These are phyloP conservation scores for Taeniopygia guttata DNA, from an alignment of 2,797 vertebrate species.

Conservation along the genomic window DNA sequence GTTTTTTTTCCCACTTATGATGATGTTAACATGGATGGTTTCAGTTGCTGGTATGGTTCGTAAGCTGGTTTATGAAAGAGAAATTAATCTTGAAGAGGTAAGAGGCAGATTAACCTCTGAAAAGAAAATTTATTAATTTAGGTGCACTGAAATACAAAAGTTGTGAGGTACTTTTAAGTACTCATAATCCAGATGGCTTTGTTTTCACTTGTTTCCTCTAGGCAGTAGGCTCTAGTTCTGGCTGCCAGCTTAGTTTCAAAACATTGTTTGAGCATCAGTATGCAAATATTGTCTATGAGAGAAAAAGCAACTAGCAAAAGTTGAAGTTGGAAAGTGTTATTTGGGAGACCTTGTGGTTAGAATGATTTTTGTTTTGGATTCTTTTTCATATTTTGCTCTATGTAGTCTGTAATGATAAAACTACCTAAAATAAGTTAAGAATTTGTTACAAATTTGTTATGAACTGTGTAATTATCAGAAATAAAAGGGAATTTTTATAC, in stretches of 20 bases:
- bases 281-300: neutral
- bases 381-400: neutral
- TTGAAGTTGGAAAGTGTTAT: neutral
- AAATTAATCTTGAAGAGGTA: conserved; percentile 77
- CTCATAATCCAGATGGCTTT: neutral
- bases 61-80: conserved; percentile 74
- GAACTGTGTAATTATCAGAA: neutral
- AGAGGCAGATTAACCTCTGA: neutral
- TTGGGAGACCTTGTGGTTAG: neutral
- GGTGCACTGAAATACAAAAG: neutral
- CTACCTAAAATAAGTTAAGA: neutral
- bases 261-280: neutral
- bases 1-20: conserved; percentile 73
- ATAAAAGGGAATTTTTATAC: neutral
- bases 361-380: neutral
- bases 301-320: neutral
- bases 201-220: neutral
- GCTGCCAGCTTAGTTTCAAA: neutral
- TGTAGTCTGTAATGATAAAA: neutral
- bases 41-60: conserved; percentile 74
- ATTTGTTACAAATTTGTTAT: neutral
- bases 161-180: neutral
- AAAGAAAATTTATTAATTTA: neutral
- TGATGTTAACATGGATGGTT: conserved; percentile 76
- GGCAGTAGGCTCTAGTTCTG: neutral